Conservation (phyloP, 1,140 invertebrate genomes). For the Scaptomyza pallida region DNA sequence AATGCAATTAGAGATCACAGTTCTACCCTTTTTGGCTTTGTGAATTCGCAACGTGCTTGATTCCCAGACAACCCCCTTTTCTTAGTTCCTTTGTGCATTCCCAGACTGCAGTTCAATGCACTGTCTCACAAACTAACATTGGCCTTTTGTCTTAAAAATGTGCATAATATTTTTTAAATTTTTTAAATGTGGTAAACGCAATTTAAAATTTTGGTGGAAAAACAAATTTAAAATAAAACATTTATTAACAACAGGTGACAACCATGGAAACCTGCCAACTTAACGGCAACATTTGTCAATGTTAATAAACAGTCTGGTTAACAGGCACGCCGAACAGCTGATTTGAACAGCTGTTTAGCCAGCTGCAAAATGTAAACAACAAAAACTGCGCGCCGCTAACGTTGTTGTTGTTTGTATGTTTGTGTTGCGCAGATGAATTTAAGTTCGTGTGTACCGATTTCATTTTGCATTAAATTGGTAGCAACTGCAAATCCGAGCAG, state of each 20-base stretch:
- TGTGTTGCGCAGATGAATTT: conserved; percentile 8
- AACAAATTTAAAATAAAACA: conserved; percentile 1
- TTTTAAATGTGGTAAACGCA: not conserved
- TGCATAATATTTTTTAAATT: too few relatives aligned
- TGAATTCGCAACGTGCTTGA: conserved; percentile 58
- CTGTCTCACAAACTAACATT: conserved; percentile 32
- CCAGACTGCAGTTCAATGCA: conserved; percentile 70
- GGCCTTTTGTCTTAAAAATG: not conserved
- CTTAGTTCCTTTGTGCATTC: conserved; percentile 46
- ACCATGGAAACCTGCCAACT: conserved; percentile 23
- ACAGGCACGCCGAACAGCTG: conserved; percentile 36
- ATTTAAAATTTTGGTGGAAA: not conserved
- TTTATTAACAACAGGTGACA: conserved; percentile 22
- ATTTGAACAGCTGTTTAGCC: conserved; percentile 32
- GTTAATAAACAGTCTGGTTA: conserved; percentile 22
- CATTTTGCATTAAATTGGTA: conserved; percentile 18
- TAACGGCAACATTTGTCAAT: not conserved
- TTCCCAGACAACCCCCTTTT: conserved; percentile 63
- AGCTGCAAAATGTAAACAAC: conserved; percentile 55
- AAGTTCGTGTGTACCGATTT: conserved; percentile 31
- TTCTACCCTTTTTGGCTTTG: conserved; percentile 65
- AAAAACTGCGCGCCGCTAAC: conserved; percentile 32
- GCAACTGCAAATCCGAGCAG: not conserved
- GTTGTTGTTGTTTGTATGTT: conserved; percentile 12
- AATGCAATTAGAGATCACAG: conserved; percentile 66